Evolutionary conservation across 2,113 vertebrate species (phyloP), one percentile per base, ranked within the genome.

Genomic region (Pipa parva): DNA sequence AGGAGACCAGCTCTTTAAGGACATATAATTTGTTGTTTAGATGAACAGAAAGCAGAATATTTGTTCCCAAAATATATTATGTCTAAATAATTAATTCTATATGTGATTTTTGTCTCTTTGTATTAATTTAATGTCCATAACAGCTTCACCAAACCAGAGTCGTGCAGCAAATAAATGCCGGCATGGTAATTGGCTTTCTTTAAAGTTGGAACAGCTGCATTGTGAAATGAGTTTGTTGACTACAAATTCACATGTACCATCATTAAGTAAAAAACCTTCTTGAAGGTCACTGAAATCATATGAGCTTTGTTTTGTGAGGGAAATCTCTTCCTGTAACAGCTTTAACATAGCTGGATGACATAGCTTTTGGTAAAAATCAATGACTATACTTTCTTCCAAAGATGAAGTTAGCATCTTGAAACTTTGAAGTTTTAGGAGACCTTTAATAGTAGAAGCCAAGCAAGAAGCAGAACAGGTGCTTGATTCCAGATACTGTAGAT

Each of bases 131-230:
- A 46, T 39, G 5, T 72, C 65, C 4, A 64, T 69, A n/a, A 75
- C 55, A 10, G 65, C 31, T 24, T 70, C 52, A n/a, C 71, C 73
- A 12, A 25, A 45, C 71, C 73, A 75, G 37, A 72, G 61, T 15
- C 61, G 73, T 28, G 51, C 31, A 3, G 57, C 64, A 17, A 72
- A 75, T 26, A 75, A 36, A 33, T 72, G 65, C 1, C 71, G 64
- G 42, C 73, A 75, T 1, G 73, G 73, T 51, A 66, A 33, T 24
- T 3, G 55, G 27, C 29, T 37, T 26, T 59, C 24, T 5, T 26
- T 39, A 13, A 64, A 75, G 13, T 72, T 70, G 33, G 73, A 72
- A 33, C 65, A 75, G 60, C 56, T 70, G 18, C 73, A 75, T 13
- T 56, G 26, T 8, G 56, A 36, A 31, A 72, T 39, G 15, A 59